Evolutionary conservation across 2,797 vertebrate genomes (phyloP).

Genomic region (Hozukius guyotensis): DNA sequence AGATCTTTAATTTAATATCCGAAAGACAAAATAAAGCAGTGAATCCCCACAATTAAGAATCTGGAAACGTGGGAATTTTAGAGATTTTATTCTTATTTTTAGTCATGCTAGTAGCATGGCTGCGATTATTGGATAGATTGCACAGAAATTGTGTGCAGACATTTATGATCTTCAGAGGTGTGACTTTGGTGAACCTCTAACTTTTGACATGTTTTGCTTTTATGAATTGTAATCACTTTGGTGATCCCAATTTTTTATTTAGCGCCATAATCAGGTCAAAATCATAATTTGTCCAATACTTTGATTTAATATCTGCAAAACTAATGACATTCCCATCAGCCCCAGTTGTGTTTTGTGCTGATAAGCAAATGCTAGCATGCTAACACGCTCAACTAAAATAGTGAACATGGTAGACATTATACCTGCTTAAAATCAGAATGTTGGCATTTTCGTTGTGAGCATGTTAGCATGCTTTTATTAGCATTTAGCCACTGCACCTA

Average conservation of each 20-base stretch:
- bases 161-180: background rate
- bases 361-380: background rate
- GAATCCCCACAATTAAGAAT: background rate
- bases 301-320: background rate
- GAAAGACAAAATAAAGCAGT: background rate
- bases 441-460: background rate
- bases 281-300: background rate
- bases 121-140: background rate
- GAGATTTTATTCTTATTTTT: background rate
- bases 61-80: background rate
- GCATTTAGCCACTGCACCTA: background rate
- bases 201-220: background rate
- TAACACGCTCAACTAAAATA: background rate
- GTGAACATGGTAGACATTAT: background rate
- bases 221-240: background rate
- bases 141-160: background rate
- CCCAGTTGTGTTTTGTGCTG: background rate
- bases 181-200: background rate
- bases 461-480: background rate
- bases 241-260: background rate
- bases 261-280: background rate
- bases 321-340: background rate
- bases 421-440: background rate
- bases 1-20: background rate
- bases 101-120: too few relatives aligned